Base-by-base conservation (phyloP, 2,888 invertebrate genomes). In the Erpobdella octoculata region DNA sequence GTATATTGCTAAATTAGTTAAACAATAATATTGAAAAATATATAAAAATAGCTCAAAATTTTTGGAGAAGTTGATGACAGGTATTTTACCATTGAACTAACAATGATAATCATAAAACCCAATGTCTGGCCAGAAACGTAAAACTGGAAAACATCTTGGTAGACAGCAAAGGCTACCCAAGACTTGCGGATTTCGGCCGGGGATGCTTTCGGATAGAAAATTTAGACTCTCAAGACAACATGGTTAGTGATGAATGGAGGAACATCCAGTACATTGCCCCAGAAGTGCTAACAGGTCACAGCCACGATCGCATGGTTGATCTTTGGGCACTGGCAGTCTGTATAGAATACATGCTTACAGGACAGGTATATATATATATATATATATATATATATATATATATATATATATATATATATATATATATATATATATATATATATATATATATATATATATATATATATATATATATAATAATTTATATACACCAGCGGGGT, bases 261-360 rank as follows among this genome's bases (percentile, higher is more conserved):
- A 46, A 67, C 28, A 37, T 46, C 25, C 67, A 69, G 31, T 69
- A 69, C 58, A 33, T 58, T 18, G 53, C 69, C 3, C 69, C 69
- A 5, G 69, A 69, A 69, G 53, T 69, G 2, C 18, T 69, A 9
- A 35, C 48, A 18, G 38, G 46, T 1, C 18, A 25, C 6, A 28
- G 18, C 0, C 35, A 58, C 37, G 37, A 69, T n/a, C 58, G 28
- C 58, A 48, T 69, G 58, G 69, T 46, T 2, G 69, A 69, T 31
- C 58, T 48, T n/a, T 69, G 69, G 69, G 46, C 69, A n/a, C 21
- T 69, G 31, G 69, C 48, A 2, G 69, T 70, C 35, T 70, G 70
- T 31, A 58, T 62, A 21, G 59, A 35, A 18, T 62, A 62, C 61
- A 70, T 70, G 62, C 46, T 62, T 6, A 70, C 70, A 15, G 61